phyloP scores from a whole-genome alignment of 23 tunicate species.

The Ciona savignyi region DNA sequence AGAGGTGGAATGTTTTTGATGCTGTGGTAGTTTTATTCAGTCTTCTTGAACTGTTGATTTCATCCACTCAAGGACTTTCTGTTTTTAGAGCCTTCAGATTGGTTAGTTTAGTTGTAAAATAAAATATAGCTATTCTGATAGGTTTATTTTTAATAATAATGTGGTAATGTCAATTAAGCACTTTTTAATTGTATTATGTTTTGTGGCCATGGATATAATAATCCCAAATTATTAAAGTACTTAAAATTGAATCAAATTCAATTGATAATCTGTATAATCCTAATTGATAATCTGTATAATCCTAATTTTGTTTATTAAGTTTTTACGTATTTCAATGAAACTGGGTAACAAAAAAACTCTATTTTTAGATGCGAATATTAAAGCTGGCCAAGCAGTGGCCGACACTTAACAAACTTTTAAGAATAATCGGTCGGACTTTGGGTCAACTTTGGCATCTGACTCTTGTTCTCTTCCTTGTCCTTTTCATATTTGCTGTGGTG shows the following conservation, averaged over 20 bases:
- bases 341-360: background rate
- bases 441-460: conserved; percentile 90
- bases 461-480: conserved; percentile 85
- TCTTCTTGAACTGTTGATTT: conserved; percentile 47
- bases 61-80: conserved; percentile 52
- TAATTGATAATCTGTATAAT: no score
- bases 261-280: no score
- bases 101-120: conserved; percentile 31
- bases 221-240: no score
- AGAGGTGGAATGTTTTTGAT: conserved; percentile 88
- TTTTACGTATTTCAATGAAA: no score
- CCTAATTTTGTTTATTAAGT: no score
- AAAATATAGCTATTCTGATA: background rate
- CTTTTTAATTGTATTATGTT: no score
- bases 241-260: no score
- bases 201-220: no score
- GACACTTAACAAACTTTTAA: conserved; percentile 81
- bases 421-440: conserved; percentile 75
- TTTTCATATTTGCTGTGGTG: conserved; percentile 96
- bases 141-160: no score
- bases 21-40: conserved; percentile 86
- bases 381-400: conserved; percentile 99
- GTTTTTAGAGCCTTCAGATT: conserved; percentile 75
- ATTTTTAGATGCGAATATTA: conserved; percentile 72
- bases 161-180: no score